These are phyloP conservation scores for Trypoxylon attenuatum DNA, from an alignment of 2,888 invertebrate genomes.

Conservation along the genomic window DNA sequence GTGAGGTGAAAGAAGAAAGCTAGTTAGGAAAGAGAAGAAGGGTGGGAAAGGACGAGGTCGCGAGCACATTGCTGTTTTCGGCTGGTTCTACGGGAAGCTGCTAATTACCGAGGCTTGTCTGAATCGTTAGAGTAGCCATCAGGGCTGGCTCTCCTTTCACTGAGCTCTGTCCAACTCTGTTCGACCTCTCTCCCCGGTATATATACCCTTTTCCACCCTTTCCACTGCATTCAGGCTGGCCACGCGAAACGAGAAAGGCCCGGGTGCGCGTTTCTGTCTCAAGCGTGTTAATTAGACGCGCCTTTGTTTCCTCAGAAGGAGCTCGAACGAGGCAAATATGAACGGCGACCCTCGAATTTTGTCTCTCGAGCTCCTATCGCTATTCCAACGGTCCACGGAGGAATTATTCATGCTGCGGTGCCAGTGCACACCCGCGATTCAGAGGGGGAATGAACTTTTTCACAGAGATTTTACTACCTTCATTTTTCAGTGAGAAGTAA, in stretches of 20 bases:
- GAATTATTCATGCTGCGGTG: constrained; percentile 39
- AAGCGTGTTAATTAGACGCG: constrained; percentile 71
- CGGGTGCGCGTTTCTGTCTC: constrained; percentile 60
- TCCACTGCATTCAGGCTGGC: constrained; percentile 48
- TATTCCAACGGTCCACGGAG: constrained; percentile 9
- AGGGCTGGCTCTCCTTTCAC: constrained; percentile 31
- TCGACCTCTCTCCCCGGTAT: constrained; percentile 28
- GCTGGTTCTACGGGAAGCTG: constrained; percentile 50
- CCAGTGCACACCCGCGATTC: constrained; percentile 15
- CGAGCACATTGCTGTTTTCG: constrained; percentile 1
- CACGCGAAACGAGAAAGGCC: constrained; percentile 53
- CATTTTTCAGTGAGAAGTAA: too few species aligned
- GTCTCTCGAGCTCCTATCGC: constrained; percentile 18
- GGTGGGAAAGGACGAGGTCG: neutral
- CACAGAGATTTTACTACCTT: too few species aligned
- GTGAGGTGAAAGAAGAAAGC: neutral
- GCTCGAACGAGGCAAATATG: constrained; percentile 67
- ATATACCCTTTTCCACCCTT: constrained; percentile 29
- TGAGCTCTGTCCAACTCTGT: constrained; percentile 22
- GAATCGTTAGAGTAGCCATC: constrained; percentile 60
- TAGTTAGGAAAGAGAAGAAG: neutral
- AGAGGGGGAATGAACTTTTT: constrained; percentile 24
- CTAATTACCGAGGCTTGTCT: constrained; percentile 65
- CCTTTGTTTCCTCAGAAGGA: constrained; percentile 67
- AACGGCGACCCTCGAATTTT: constrained; percentile 53